Conservation (phyloP, 2,888 invertebrate species). For the Athrips mouffetella region DNA sequence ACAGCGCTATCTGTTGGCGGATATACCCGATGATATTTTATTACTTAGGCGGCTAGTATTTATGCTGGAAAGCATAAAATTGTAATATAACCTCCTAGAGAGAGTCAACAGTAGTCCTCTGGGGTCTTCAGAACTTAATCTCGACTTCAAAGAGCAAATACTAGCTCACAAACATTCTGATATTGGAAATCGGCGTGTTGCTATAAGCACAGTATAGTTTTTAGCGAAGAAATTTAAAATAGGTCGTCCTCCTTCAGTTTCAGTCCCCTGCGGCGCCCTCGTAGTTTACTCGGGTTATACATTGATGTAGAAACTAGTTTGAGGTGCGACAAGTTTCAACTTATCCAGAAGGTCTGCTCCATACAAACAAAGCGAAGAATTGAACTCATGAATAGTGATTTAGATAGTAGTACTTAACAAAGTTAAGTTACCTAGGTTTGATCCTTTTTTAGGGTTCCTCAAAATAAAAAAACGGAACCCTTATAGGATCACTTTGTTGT, state of each 20-base stretch:
- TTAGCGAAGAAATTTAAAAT: constrained; percentile 45
- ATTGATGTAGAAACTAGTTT: neutral
- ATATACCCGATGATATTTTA: too few species aligned
- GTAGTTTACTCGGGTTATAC: neutral
- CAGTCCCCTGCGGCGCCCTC: constrained; percentile 41
- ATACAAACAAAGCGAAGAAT: too few species aligned
- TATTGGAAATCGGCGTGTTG: constrained; percentile 47
- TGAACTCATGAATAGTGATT: too few species aligned
- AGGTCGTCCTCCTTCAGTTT: constrained; percentile 44
- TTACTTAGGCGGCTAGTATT: too few species aligned
- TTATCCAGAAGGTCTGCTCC: too few species aligned
- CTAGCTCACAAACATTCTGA: constrained; percentile 40
- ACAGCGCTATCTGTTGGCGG: too few species aligned
- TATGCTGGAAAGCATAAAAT: neutral
- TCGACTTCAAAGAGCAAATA: constrained; percentile 20
- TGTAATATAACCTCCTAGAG: neutral
- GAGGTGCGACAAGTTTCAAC: too few species aligned
- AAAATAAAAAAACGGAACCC: too few species aligned
- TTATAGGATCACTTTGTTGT: too few species aligned
- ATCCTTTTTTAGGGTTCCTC: too few species aligned
- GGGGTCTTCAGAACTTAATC: constrained; percentile 13
- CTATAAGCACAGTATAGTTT: constrained; percentile 12
- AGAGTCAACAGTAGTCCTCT: constrained; percentile 12
- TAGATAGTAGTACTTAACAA: too few species aligned
- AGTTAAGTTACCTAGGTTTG: too few species aligned